Evolutionary conservation across 37 sponge, comb jelly and placozoan genomes (phyloP).

Genomic region (Spongilla lacustris): DNA sequence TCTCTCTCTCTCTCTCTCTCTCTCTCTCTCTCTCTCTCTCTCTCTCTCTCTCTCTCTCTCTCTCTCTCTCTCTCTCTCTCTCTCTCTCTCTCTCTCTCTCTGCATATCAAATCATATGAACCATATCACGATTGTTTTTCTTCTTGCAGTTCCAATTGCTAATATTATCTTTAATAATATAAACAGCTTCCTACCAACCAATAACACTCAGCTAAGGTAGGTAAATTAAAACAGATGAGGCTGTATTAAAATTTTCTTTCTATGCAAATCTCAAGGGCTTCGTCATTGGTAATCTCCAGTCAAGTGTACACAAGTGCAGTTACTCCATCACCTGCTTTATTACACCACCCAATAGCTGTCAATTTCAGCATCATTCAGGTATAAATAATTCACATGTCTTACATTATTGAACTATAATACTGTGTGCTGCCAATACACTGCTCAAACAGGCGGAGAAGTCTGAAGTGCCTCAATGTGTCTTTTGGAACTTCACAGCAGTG

Average conservation of each 20-base stretch:
- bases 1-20: no score
- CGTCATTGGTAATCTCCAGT: background rate
- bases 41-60: no score
- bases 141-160: background rate
- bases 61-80: no score
- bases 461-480: background rate
- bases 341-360: background rate
- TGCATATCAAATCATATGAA: background rate
- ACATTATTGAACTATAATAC: no score
- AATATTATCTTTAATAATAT: slow-evolving; percentile 12
- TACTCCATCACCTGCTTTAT: background rate
- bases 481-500: background rate
- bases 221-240: no score
- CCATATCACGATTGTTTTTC: background rate
- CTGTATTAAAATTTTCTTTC: no score
- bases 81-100: no score
- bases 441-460: background rate
- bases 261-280: no score
- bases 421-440: no score
- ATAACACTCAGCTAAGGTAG: background rate
- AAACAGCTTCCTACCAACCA: slow-evolving; percentile 7
- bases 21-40: no score
- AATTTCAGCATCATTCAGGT: background rate
- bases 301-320: background rate
- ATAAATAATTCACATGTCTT: no score